Base-by-base conservation (phyloP, 1,140 invertebrate species). In the Cepaea nemoralis region DNA sequence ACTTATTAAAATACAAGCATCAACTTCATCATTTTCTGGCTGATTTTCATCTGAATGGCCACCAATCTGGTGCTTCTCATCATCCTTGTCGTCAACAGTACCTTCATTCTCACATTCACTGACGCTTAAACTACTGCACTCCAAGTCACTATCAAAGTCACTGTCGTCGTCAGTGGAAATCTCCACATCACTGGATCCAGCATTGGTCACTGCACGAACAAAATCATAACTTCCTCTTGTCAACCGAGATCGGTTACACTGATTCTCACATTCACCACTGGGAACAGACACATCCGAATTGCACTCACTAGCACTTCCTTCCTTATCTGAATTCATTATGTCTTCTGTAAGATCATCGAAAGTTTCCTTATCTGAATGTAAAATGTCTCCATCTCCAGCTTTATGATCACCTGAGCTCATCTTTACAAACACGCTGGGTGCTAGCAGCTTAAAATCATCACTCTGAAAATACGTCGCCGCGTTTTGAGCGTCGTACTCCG, bases 91-190 rank as follows among this genome's bases (percentile, higher is more conserved):
- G 40, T 70, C 37, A 3, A 31, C 12, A 40, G 1, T 70, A 27
- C 16, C 24, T 14, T 42, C 1, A 27, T 45, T 50, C 19, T 48
- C 42, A 48, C 42, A 27, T n/a, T 74, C 71, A 24, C 37, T 45
- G 8, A 48, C 71, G 42, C 71, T 74, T 31, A 74, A 27, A 48
- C 71, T 74, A 27, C 39, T 45, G 24, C 71, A 50, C 31, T 74
- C 71, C 33, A 50, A 2, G 1, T 48, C 42, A 22, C 39, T 74
- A 42, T 74, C 40, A 48, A 74, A 74, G 2, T 74, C 42, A 48
- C 71, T 74, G 33, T 74, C 42, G 31, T 27, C 71, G 14, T 74
- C 71, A 33, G 35, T 39, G 22, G 31, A 19, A 42, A 31, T 63
- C 33, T 63, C 59, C 2, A 19, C n/a, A 63, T 63, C n/a, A 31